A percentile compares a stretch with the other conserved stretches of the same genome.
These are phyloP conservation scores for Myiotriccus ornatus DNA, from an alignment of 2,797 vertebrate genomes.

Conservation along the genomic window DNA sequence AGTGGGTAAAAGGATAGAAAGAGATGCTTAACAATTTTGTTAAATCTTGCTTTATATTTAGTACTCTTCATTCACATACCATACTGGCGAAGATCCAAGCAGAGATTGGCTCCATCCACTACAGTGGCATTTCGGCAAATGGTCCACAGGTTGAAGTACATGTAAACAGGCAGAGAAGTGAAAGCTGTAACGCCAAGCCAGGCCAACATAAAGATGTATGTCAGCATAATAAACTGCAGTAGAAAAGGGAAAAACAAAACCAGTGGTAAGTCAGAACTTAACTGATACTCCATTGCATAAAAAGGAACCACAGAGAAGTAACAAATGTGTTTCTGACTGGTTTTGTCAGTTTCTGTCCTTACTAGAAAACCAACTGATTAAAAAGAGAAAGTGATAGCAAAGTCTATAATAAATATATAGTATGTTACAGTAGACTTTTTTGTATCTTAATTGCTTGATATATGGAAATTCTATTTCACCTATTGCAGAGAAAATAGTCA, in stretches of 20 bases:
- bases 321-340: rapidly evolving
- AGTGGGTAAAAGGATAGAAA: background rate
- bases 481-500: background rate
- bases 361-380: background rate
- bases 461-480: background rate
- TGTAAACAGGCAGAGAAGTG: conserved; percentile 95
- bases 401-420: background rate
- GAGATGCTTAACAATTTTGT: background rate
- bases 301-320: background rate
- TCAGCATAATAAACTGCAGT: conserved; percentile 97
- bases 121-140: conserved; percentile 92
- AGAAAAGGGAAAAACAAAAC: background rate
- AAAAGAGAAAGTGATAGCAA: background rate
- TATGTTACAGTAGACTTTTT: background rate
- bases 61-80: conserved; percentile 75
- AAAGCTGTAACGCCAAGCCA: conserved; percentile 97
- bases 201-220: conserved; percentile 98
- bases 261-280: background rate
- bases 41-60: background rate
- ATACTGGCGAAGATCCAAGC: conserved; percentile 95
- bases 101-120: conserved; percentile 87
- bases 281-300: background rate
- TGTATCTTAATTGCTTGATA: background rate
- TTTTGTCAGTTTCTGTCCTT: background rate
- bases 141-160: conserved; percentile 99